These are phyloP conservation scores for Trogon surrucura DNA, from an alignment of 2,113 vertebrate species.

Conservation along the genomic window DNA sequence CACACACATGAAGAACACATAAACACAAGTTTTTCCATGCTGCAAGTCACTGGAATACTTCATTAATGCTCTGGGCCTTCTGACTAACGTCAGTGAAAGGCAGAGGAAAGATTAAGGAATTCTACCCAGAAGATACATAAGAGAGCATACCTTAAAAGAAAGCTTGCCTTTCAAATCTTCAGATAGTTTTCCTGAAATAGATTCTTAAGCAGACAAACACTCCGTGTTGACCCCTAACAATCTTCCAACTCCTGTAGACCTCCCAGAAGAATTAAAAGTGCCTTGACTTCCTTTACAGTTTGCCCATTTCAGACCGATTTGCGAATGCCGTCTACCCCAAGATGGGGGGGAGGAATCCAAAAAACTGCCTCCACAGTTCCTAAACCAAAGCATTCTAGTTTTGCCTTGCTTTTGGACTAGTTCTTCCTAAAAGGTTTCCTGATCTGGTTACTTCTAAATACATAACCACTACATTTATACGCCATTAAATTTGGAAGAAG, in stretches of 20 bases:
- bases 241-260: background rate
- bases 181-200: background rate
- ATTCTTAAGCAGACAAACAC: background rate
- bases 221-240: background rate
- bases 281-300: background rate
- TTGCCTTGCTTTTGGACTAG: background rate
- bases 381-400: background rate
- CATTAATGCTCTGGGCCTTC: background rate
- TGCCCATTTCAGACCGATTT: background rate
- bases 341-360: background rate
- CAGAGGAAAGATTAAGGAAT: background rate
- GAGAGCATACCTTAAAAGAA: background rate
- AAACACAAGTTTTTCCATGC: background rate
- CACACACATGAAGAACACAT: background rate
- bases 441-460: background rate
- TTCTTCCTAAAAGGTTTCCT: background rate
- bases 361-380: background rate
- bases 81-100: background rate
- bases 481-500: background rate
- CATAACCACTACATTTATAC: background rate
- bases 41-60: background rate
- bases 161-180: background rate
- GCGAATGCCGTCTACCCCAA: background rate
- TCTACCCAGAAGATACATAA: background rate
- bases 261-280: background rate